A percentile compares a stretch with the other conserved stretches of the same genome.
Conservation (phyloP, 1,140 invertebrate genomes). For the Onthophagus taurus region DNA sequence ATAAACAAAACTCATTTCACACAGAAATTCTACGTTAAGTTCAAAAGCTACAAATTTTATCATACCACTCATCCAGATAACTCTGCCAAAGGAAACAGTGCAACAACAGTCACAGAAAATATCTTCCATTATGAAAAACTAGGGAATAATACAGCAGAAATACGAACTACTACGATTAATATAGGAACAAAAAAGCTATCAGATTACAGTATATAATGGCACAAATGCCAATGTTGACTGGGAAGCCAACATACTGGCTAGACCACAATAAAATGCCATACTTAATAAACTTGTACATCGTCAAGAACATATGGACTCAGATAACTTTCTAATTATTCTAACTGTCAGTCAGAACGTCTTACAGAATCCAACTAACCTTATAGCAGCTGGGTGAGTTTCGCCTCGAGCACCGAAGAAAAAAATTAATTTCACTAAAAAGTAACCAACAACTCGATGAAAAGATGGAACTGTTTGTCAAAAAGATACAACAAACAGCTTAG, state of each 20-base stretch:
- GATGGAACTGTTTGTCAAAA: constrained; percentile 2
- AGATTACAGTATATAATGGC: not conserved
- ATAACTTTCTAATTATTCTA: constrained; percentile 23
- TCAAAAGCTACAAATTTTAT: constrained; percentile 20
- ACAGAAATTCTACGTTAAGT: constrained; percentile 15
- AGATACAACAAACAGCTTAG: constrained; percentile 7
- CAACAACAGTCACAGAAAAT: not conserved
- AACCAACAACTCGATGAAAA: constrained; percentile 9
- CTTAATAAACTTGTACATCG: too few species aligned
- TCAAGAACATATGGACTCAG: constrained; percentile 21
- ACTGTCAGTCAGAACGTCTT: constrained; percentile 11
- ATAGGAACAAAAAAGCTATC: not conserved
- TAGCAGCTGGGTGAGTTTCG: constrained; percentile 5
- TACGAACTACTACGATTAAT: not conserved
- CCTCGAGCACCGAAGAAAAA: not conserved
- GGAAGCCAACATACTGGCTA: too few species aligned
- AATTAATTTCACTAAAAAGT: constrained; percentile 2
- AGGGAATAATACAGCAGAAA: not conserved
- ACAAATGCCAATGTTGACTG: too few species aligned
- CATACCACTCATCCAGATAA: constrained; percentile 21
- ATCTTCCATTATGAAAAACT: constrained; percentile 2
- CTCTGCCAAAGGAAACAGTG: constrained; percentile 9
- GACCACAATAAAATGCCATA: too few species aligned
- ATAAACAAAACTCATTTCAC: constrained; percentile 24
- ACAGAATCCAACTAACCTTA: constrained; percentile 1